Base-by-base conservation (phyloP, 2,888 invertebrate genomes). In the Odiellus spinosus region DNA sequence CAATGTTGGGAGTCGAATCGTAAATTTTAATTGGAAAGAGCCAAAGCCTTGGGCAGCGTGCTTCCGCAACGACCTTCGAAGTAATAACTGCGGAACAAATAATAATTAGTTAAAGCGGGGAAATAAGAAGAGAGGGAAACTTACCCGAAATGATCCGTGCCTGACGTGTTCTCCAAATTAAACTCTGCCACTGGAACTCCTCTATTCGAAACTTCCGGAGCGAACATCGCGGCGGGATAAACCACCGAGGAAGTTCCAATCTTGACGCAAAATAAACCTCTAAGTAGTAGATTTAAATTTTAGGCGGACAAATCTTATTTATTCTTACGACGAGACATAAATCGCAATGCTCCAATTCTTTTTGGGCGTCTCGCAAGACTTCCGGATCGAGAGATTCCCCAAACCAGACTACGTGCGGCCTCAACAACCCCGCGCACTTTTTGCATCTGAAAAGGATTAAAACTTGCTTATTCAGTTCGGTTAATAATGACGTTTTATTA, bases 391-490 rank as follows among this genome's bases (percentile, higher is more conserved):
- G 69, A 55, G 67, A 72, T 69, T 88, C 87, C 3, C 85, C 85
- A 69, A 87, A 88, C 87, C 87, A 88, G 8, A 87, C 79, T 52
- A 88, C 82, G 60, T 82, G 75, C 1, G 87, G 86, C 45, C 87
- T 69, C 11, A 84, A 63, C 36, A 88, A 64, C 1, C 78, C 78
- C 17, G 69, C 67, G 62, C 86, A 87, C 54, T 60, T 60, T 53
- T 69, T 70, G 63, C 86, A 87, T 26, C 52, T 49, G 21, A 10
- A 35, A 3, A 15, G 34, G 39, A 40, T 17, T 46, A 20, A 36
- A 26, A 6, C 8, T 26, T 26, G 26, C 8, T 26, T 26, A 4
- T 8, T 8, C 5, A 6, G 26, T 26, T 26, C 26, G 4, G 4
- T 26, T 26, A 8, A 26, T 26, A 6, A 26, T 26, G 4, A 26